Evolutionary conservation across 2,888 invertebrate genomes (phyloP).

Genomic region (Hoplodrina blanda): DNA sequence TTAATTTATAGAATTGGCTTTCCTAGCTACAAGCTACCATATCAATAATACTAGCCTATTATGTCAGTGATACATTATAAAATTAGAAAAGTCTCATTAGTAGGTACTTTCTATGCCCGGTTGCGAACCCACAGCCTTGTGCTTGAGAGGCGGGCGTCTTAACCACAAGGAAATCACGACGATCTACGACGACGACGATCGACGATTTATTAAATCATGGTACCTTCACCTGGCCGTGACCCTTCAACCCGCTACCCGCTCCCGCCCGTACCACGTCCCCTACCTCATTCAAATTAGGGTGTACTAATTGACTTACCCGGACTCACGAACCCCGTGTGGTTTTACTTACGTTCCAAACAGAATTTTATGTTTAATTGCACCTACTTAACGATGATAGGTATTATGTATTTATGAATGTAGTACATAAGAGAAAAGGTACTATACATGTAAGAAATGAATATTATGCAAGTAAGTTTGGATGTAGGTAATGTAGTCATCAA

Average conservation of each 20-base stretch:
- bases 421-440: constrained; percentile 7
- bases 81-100: too few relatives aligned
- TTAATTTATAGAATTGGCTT: too few relatives aligned
- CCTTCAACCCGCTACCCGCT: constrained; percentile 9
- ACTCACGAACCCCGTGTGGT: constrained; percentile 33
- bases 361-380: constrained; percentile 56
- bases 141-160: too few relatives aligned
- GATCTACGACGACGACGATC: too few relatives aligned
- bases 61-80: too few relatives aligned
- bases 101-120: too few relatives aligned
- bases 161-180: too few relatives aligned
- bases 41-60: too few relatives aligned
- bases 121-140: too few relatives aligned
- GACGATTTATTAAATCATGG: too few relatives aligned
- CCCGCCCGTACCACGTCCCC: background rate
- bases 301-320: constrained; percentile 59
- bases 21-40: too few relatives aligned
- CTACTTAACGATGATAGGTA: constrained; percentile 36
- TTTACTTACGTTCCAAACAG: constrained; percentile 48
- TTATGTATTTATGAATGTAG: constrained; percentile 7
- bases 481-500: background rate
- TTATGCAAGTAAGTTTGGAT: background rate
- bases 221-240: background rate
- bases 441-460: background rate
- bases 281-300: constrained; percentile 42